Base-by-base conservation (phyloP, 2,888 invertebrate species). In the Hermaeophaga mercurialis region DNA sequence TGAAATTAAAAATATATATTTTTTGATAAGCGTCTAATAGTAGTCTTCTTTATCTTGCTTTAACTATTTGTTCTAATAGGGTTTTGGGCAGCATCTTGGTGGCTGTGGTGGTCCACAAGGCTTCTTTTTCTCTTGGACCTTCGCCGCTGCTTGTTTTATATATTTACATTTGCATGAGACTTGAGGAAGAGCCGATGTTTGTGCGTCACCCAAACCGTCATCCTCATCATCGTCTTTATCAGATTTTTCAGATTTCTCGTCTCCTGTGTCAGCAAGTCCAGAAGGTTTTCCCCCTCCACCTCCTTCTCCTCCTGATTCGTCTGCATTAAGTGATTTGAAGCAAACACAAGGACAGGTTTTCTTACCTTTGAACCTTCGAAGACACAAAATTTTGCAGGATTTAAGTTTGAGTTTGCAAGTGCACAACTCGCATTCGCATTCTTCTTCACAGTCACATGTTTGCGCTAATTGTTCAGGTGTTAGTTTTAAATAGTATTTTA, bases 91-190 rank as follows among this genome's bases (percentile, higher is more conserved):
- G 7, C 39, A 39, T 12, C n/a, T 39, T 18, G 39, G 39, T 1
- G 39, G 39, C n/a, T 18, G 39, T n/a, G 39, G 19, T 11, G 39
- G 39, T 22, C 39, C 39, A 22, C 39, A 39, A 1, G 39, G 39
- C n/a, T 39, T 18, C 19, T 19, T 39, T 12, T 39, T 39, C 19
- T 18, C 39, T 12, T 39, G 39, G 6, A 39, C 19, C n/a, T 39
- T 39, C n/a, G 9, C 19, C 8, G 12, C 39, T 6, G 39, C 39
- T 22, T 9, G 11, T 11, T 12, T 39, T n/a, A 39, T 39, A 12
- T 19, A 39, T 12, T 39, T 39, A 12, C 39, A 39, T 22, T 39
- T 39, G n/a, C 39, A 39, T 12, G 39, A 19, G 9, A 39, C 39
- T 11, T 39, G n/a, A 9, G 39, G 39, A 9, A 11, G 6, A 11